Base-by-base conservation (phyloP, 1,140 invertebrate genomes). In the Atta texana region DNA sequence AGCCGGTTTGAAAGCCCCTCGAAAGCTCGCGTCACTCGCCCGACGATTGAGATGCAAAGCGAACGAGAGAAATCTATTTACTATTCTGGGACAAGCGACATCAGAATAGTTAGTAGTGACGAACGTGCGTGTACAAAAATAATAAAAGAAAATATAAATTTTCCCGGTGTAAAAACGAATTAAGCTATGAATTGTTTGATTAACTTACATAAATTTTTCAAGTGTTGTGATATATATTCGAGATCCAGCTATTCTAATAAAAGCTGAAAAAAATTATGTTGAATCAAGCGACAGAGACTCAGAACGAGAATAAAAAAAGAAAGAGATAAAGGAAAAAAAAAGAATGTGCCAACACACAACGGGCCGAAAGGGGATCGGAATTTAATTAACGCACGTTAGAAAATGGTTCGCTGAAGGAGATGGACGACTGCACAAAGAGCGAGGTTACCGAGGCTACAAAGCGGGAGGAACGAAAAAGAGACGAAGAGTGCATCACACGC, bases 341-440 rank as follows among this genome's bases (percentile, higher is more conserved):
- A 53, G 49, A 28, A 61, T 71, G 53, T 14, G 18, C 49, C 51
- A 76, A 44, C 49, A 49, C 28, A 49, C 75, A 63, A 39, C 69
- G 39, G 28, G 39, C n/a, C 76, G 76, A 87, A 77, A 81, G 66
- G 68, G 55, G 66, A 89, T 89, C 28, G 88, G 69, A 84, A 89
- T 87, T 84, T 71, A 89, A 89, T 89, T 87, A 87, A 87, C 86
- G 86, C 78, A 39, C 59, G 87, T 66, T 61, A 68, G 28, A 68
- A 69, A 87, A 87, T 51, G 59, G 68, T 49, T 71, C 78, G 57
- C 12, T 57, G 57, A 87, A 78, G 63, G 80, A 82, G 72, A 88
- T n/a, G 39, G 28, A 61, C 66, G 68, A 57, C 10, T 71, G 85
- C 68, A 76, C 59, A 87, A 75, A 68, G 82, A 75, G 72, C 53